Base-by-base conservation (phyloP, 2,888 invertebrate species). In the Gari tellinella region DNA sequence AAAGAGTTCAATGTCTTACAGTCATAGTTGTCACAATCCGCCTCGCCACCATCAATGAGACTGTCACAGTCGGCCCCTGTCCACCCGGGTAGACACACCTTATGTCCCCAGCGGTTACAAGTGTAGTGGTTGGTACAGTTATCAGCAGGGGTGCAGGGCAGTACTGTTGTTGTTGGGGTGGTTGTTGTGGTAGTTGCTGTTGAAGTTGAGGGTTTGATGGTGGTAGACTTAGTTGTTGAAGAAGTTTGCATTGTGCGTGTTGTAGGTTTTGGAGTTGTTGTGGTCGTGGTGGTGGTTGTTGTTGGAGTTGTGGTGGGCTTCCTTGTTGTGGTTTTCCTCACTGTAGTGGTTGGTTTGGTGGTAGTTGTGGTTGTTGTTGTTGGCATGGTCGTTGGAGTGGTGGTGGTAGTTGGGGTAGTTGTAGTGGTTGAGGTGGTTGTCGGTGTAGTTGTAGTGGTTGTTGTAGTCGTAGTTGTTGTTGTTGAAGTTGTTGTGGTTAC, bases 31-130 rank as follows among this genome's bases (percentile, higher is more conserved):
- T 64, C 56, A 57, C 75, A 75, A 17, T 75, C 75, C n/a, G 75
- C 69, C 0, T 17, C 51, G 17, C 75, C 69, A 10, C 41, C 53
- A 2, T 14, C 46, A 17, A 57, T 57, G 25, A 41, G 46, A 1
- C n/a, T 43, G 19, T 66, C 57, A 66, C 75, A 75, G 45, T 70
- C 21, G 4, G 12, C 7, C 19, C 75, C 75, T 2, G 66, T 69
- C 77, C 77, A 78, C 17, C 77, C 77, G 3, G 61, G 61, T 15
- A 58, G 45, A 56, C 77, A 78, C n/a, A 65, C 38, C 38, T 63
- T 65, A 15, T 56, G 52, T 14, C 77, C 77, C 41, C 58, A 48
- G 4, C 62, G 41, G 10, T 52, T 66, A 49, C 77, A 78, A 15
- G 38, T 41, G 21, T 66, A 67, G 40, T 78, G 72, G n/a, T 19